Base-by-base conservation (phyloP, 2,888 invertebrate genomes). In the Tetragnatha montana region DNA sequence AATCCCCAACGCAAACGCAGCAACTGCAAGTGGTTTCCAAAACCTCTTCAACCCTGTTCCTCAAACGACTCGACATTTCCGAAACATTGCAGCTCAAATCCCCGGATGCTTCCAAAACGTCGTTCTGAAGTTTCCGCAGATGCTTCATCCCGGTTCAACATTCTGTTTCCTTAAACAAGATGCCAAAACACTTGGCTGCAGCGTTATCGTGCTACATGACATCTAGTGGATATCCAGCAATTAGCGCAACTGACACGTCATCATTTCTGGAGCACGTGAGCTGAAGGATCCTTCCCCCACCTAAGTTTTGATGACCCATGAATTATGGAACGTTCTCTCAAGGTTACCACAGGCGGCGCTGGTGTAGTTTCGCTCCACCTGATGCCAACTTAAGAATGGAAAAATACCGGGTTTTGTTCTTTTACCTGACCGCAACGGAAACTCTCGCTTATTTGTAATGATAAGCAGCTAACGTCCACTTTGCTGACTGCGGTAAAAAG, bases 401-500 rank as follows among this genome's bases (percentile, higher is more conserved):
- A 80, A 86, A 79, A 80, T 80, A 86, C 80, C 51, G 80, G 80
- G 70, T 86, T 86, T 69, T 22, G 73, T 86, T 84, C 51, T 80
- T 79, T 80, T 80, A 73, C 80, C 86, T 86, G 86, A 80, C 86
- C 73, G 80, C 19, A 71, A 51, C 19, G 83, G 74, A 79, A 80
- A 73, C 17, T 79, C 68, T 80, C 19, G 60, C 86, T 86, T 86
- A 80, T 86, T 86, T 86, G 86, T 86, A 80, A 86, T 86, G 86
- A 86, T 80, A 86, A 86, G 80, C 78, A 86, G 86, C 19, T 21
- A 76, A 68, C 22, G 19, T 7, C 47, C 83, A 84, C 75, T 75
- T 76, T 76, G 83, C 76, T 76, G 76, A 70, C 69, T 47, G 49
- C 47, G 49, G 51, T 19, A 21, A 74, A 76, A 84, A 84, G 47